Percentiles rank a stretch among this genome's conserved stretches.
These are phyloP conservation scores for Passer domesticus DNA, from an alignment of 2,113 vertebrate species.

Conservation along the genomic window DNA sequence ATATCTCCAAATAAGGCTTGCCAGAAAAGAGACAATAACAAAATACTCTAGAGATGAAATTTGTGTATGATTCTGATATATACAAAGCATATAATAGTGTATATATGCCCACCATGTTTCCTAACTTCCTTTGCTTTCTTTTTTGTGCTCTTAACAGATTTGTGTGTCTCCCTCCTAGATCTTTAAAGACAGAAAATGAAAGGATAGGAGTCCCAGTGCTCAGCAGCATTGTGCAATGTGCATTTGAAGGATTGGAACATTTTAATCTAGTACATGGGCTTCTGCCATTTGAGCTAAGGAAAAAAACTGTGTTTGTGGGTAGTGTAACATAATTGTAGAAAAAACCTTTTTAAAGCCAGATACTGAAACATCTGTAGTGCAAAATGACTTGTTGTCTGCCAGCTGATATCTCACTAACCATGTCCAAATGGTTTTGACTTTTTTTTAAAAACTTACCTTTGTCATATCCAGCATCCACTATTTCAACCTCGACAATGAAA, in stretches of 20 bases:
- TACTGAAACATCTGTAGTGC: background rate
- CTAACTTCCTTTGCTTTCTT: background rate
- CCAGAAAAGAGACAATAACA: background rate
- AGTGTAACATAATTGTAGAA: constrained; percentile 5
- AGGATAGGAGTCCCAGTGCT: background rate
- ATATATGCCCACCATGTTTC: background rate
- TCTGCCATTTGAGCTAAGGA: constrained; percentile 19
- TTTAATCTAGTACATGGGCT: background rate
- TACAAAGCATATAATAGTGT: background rate
- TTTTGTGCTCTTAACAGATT: background rate
- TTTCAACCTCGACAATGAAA: background rate
- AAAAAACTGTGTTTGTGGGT: background rate
- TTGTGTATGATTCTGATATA: background rate
- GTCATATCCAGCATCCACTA: background rate
- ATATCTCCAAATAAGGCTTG: background rate
- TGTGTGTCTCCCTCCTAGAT: background rate
- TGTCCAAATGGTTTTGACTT: background rate
- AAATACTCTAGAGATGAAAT: background rate
- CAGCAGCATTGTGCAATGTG: background rate
- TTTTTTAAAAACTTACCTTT: background rate
- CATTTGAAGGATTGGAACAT: constrained; percentile 21
- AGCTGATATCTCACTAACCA: background rate
- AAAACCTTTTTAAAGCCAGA: constrained; percentile 11
- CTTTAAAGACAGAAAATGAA: background rate
- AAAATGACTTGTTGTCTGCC: background rate